Evolutionary conservation across 2,797 vertebrate species (phyloP), one percentile per base, ranked within the genome.

Genomic region (Poecile montanus): DNA sequence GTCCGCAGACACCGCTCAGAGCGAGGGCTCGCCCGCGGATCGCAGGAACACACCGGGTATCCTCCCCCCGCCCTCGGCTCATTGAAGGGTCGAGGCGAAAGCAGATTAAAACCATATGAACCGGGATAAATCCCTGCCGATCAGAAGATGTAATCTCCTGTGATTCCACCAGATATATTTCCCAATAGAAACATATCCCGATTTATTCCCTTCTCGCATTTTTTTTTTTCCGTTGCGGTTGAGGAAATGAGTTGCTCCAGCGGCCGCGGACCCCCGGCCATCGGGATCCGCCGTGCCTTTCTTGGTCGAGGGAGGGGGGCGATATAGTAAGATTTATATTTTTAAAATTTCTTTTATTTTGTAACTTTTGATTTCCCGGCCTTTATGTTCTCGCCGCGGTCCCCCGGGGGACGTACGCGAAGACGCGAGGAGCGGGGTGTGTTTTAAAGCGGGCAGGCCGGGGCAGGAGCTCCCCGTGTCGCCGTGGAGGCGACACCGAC

Each of bases 71-170:
- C 32, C 27, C 54, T 60, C 90, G 93, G 73, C 96, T 97, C 98
- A 86, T 93, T 97, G 98, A 98, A 89, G 97, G 95, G 97, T 97
- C 96, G 95, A 96, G 97, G 97, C 95, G 97, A 97, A 98, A 98
- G 97, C 96, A 98, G 98, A 98, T 98, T 98, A 98, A 98, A 98
- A 98, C 97, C 98, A 98, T 97, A 98, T 97, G 98, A 98, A 98
- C 86, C 88, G 76, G 95, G 97, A 95, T 97, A 98, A 98, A 98
- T 98, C 98, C 98, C 94, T 91, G 91, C 88, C 96, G 96, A 98
- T 97, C 97, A 92, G 96, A 88, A 97, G 96, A 97, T 98, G 96
- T 98, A 98, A 98, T 98, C 98, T 98, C 95, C 95, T 98, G 96
- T 98, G 98, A 98, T 98, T 98, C 97, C 94, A 61, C 88, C 96